Evolutionary conservation across 2,797 vertebrate species (phyloP).

Genomic region (Leucoraja ocellata): DNA sequence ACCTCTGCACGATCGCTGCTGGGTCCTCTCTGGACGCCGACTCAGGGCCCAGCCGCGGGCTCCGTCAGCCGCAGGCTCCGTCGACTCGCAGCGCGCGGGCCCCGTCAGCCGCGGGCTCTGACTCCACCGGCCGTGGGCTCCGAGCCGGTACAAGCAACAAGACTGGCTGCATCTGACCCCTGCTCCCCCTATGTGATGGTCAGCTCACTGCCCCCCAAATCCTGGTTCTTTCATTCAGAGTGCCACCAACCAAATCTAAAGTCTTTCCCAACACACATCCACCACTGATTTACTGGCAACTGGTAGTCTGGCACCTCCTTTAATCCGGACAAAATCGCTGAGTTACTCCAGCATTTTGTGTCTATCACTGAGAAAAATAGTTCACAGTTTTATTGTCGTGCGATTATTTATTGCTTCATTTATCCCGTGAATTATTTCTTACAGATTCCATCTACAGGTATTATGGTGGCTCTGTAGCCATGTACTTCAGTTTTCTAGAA

Average conservation of each 20-base stretch:
- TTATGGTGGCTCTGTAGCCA: slow-evolving; percentile 61
- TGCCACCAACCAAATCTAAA: neutral
- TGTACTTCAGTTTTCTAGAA: slow-evolving; percentile 72
- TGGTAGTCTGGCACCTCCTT: too few relatives aligned
- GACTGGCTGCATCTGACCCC: neutral
- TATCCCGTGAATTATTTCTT: slow-evolving; percentile 24
- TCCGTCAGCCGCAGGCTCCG: too few relatives aligned
- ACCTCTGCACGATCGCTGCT: too few relatives aligned
- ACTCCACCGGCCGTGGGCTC: too few relatives aligned
- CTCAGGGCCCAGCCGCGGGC: too few relatives aligned
- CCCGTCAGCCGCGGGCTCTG: too few relatives aligned
- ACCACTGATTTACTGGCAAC: neutral
- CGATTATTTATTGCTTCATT: neutral
- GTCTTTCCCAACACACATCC: neutral
- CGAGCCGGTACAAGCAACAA: neutral
- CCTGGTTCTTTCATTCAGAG: neutral
- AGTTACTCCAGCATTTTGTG: too few relatives aligned
- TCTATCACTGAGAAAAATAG: neutral
- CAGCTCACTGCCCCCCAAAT: neutral
- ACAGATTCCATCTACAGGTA: slow-evolving; percentile 63
- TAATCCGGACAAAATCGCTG: too few relatives aligned
- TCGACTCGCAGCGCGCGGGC: too few relatives aligned
- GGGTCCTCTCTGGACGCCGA: too few relatives aligned
- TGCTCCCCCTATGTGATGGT: neutral
- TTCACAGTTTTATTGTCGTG: too few relatives aligned